Conservation (phyloP, 2,888 invertebrate species). For the Drosophila prolongata region DNA sequence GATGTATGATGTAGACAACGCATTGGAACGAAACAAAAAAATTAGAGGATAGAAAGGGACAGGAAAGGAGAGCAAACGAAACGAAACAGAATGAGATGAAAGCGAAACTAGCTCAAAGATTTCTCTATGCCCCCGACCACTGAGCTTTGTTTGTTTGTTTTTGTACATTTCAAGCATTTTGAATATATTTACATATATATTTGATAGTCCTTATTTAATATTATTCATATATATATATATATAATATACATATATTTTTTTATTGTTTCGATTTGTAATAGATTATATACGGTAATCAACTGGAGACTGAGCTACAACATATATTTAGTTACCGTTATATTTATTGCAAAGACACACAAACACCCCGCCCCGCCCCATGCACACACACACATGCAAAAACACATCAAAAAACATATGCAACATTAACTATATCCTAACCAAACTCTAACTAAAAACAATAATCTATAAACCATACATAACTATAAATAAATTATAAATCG, state of each 20-base stretch:
- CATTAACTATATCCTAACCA: slow-evolving; percentile 15
- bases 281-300: slow-evolving; percentile 80
- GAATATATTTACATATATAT: slow-evolving; percentile 36
- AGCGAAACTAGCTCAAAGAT: slow-evolving; percentile 18
- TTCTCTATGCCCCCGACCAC: slow-evolving; percentile 31
- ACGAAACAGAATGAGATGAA: slow-evolving; percentile 8
- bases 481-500: slow-evolving; percentile 17
- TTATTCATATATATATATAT: slow-evolving; percentile 39
- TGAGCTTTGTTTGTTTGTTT: slow-evolving; percentile 40
- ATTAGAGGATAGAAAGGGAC: slow-evolving; percentile 11
- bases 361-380: slow-evolving; percentile 15
- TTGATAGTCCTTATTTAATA: slow-evolving; percentile 45
- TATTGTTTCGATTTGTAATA: slow-evolving; percentile 61
- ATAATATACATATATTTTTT: slow-evolving; percentile 35
- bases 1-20: slow-evolving; percentile 42
- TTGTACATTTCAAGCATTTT: slow-evolving; percentile 48
- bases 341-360: slow-evolving; percentile 65
- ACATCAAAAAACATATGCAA: slow-evolving; percentile 20
- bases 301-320: slow-evolving; percentile 85
- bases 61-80: slow-evolving; percentile 10
- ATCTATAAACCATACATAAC: slow-evolving; percentile 22
- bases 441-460: slow-evolving; percentile 20
- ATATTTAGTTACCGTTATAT: slow-evolving; percentile 83
- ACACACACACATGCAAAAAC: slow-evolving; percentile 10
- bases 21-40: slow-evolving; percentile 49